A percentile compares a stretch with the other conserved stretches of the same genome.
phyloP scores from a whole-genome alignment of 2,888 invertebrate species.

The Scotopteryx bipunctaria region DNA sequence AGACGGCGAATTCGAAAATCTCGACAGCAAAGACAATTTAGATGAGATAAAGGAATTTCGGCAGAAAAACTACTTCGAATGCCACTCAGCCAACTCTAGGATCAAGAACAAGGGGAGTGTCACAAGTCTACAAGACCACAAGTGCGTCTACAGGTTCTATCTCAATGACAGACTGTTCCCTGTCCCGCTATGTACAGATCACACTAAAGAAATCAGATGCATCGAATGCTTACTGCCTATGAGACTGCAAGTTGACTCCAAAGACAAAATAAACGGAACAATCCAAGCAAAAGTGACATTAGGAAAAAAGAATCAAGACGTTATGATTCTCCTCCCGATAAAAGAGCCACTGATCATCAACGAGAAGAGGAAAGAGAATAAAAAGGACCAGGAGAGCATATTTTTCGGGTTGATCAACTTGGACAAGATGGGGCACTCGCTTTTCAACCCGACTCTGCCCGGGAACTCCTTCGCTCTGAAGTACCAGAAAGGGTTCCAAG shows the following conservation, averaged over 20 bases:
- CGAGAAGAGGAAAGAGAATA: conserved; percentile 32
- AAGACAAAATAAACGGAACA: conserved; percentile 58
- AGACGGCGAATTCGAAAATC: conserved; percentile 47
- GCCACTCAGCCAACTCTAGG: conserved; percentile 78
- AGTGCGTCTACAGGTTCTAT: conserved; percentile 81
- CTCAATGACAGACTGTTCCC: conserved; percentile 84
- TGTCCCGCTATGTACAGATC: conserved; percentile 72
- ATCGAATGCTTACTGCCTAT: conserved; percentile 76
- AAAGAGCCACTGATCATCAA: conserved; percentile 65
- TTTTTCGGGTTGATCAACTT: conserved; percentile 73
- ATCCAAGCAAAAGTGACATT: conserved; percentile 74
- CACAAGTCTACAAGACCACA: conserved; percentile 61
- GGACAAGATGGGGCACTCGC: conserved; percentile 56
- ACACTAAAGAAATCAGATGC: conserved; percentile 73
- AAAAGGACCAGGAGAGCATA: conserved; percentile 48
- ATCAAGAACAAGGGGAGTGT: conserved; percentile 50
- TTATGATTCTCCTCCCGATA: conserved; percentile 64
- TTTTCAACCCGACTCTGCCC: conserved; percentile 57
- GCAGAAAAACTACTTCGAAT: conserved; percentile 84
- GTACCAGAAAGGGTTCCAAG: conserved; percentile 71
- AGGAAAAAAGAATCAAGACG: conserved; percentile 56
- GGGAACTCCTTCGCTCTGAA: conserved; percentile 68
- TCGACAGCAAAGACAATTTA: conserved; percentile 46
- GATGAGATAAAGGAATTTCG: conserved; percentile 74
- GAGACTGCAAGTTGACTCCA: conserved; percentile 39